Conservation (phyloP, 2,797 vertebrate genomes). For the Semotilus atromaculatus region DNA sequence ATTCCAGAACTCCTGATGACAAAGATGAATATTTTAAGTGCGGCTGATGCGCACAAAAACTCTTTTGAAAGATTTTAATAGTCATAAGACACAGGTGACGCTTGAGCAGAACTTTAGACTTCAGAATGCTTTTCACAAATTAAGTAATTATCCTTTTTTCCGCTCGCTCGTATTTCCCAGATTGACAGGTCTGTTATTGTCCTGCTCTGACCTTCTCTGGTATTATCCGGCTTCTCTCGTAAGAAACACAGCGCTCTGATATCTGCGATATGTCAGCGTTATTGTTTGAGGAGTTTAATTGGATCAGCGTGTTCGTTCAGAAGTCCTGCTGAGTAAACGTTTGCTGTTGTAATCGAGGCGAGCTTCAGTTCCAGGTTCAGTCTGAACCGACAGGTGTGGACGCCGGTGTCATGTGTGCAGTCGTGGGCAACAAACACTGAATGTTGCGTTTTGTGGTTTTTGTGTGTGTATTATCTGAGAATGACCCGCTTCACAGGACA, state of each 20-base stretch:
- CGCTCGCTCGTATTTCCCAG: neutral
- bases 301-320: conserved; percentile 27
- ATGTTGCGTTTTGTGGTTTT: neutral
- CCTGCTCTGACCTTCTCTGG: neutral
- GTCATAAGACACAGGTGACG: neutral
- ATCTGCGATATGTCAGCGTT: neutral
- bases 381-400: neutral
- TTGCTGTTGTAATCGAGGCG: neutral
- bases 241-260: neutral
- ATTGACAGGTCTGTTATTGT: conserved; percentile 40
- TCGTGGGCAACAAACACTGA: neutral
- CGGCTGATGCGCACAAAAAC: neutral
- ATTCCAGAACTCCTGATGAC: neutral
- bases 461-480: neutral
- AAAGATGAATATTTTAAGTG: neutral
- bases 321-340: conserved; percentile 37
- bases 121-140: conserved; percentile 19
- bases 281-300: conserved; percentile 41
- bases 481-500: too few species aligned
- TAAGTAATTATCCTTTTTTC: conserved; percentile 30
- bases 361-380: neutral
- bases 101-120: conserved; percentile 31
- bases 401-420: neutral
- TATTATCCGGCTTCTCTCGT: neutral
- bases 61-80: neutral